A percentile compares a stretch with the other conserved stretches of the same genome.
Evolutionary conservation across 2,113 vertebrate species (phyloP).

Genomic region (Halcyon senegalensis): DNA sequence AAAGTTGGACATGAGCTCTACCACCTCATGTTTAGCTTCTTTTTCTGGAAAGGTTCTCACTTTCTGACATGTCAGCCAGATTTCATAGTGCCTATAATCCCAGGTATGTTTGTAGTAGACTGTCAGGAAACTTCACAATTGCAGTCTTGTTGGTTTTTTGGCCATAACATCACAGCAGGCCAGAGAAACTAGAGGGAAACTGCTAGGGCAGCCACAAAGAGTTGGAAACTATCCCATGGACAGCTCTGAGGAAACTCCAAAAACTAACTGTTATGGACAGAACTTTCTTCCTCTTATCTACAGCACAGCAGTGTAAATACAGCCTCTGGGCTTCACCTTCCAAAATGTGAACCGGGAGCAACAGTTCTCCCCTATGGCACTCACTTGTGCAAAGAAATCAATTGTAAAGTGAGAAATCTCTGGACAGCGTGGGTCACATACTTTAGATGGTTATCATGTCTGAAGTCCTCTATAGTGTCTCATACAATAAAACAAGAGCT

Average conservation of each 20-base stretch:
- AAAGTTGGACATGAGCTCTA: neutral
- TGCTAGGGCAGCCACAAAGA: neutral
- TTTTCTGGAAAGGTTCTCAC: neutral
- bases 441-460: neutral
- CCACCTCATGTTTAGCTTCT: neutral
- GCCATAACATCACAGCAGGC: rapidly evolving
- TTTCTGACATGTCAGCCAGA: neutral
- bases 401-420: neutral
- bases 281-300: neutral
- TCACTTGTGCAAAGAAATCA: neutral
- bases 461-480: neutral
- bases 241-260: neutral
- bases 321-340: neutral
- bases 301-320: neutral
- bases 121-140: rapidly evolving
- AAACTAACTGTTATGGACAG: neutral
- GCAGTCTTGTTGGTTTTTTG: neutral
- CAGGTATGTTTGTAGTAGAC: neutral
- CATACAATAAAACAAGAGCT: neutral
- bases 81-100: neutral
- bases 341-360: neutral
- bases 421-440: rapidly evolving
- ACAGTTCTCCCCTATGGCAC: neutral
- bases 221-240: neutral
- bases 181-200: neutral